Evolutionary conservation across 1,140 invertebrate species (phyloP).

Genomic region (Drosophila ercepeae): DNA sequence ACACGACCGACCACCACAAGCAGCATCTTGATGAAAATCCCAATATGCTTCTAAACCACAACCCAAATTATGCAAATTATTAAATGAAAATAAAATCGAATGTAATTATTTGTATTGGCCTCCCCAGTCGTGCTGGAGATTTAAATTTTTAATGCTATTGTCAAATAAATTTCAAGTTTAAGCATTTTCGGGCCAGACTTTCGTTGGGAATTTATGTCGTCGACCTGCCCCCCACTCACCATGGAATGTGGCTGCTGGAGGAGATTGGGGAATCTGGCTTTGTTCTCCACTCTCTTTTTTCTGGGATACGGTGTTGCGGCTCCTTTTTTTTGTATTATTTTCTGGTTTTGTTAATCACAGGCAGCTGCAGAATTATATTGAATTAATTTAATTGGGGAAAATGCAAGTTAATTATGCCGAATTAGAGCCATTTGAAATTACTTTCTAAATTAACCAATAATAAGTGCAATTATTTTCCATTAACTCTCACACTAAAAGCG

Average conservation of each 20-base stretch:
- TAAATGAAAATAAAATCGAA: constrained; percentile 56
- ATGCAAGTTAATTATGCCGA: constrained; percentile 22
- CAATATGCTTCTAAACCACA: constrained; percentile 11
- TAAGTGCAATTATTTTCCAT: constrained; percentile 1
- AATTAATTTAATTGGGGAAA: constrained; percentile 36
- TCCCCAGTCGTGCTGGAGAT: constrained; percentile 30
- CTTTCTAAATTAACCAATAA: constrained; percentile 8
- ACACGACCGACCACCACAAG: constrained; percentile 35
- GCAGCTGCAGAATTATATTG: constrained; percentile 32
- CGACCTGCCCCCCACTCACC: constrained; percentile 29
- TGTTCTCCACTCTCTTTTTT: constrained; percentile 32
- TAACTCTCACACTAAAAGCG: constrained; percentile 3
- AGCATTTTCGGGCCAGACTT: constrained; percentile 65
- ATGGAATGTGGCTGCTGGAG: constrained; percentile 33
- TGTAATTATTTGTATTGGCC: constrained; percentile 50
- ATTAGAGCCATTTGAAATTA: constrained; percentile 23
- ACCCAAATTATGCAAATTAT: constrained; percentile 60
- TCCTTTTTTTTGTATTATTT: constrained; percentile 29
- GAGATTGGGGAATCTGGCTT: constrained; percentile 35
- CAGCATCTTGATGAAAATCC: constrained; percentile 1
- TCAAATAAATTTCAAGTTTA: constrained; percentile 74
- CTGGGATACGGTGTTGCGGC: neutral
- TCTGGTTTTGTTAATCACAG: constrained; percentile 31
- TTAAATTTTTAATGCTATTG: constrained; percentile 62
- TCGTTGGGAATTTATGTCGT: constrained; percentile 46